phyloP scores from a whole-genome alignment of 1,140 invertebrate genomes.

The Latrodectus geometricus region DNA sequence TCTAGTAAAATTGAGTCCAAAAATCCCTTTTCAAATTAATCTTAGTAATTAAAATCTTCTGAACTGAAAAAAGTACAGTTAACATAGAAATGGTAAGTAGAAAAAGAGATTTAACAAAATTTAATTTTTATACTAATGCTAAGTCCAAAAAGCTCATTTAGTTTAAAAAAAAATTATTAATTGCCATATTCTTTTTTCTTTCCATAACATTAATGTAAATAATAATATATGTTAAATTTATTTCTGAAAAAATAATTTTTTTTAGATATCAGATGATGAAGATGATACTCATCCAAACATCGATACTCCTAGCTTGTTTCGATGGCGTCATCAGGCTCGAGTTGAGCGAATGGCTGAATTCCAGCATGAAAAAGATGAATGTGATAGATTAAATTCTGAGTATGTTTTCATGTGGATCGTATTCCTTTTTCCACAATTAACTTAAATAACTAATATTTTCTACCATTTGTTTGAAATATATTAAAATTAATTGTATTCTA shows the following conservation, averaged over 20 bases:
- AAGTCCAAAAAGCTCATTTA: too few relatives aligned
- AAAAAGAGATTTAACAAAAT: too few relatives aligned
- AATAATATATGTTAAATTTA: neutral
- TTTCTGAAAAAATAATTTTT: neutral
- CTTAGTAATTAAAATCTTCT: too few relatives aligned
- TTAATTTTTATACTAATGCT: too few relatives aligned
- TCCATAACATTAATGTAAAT: neutral
- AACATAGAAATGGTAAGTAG: too few relatives aligned
- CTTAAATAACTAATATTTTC: conserved; percentile 7
- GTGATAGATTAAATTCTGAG: conserved; percentile 69
- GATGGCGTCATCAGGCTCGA: conserved; percentile 97
- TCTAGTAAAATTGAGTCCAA: too few relatives aligned
- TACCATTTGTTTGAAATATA: too few relatives aligned
- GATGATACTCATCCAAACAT: conserved; percentile 99
- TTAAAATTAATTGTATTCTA: too few relatives aligned
- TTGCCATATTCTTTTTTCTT: neutral
- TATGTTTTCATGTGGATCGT: conserved; percentile 62
- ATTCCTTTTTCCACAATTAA: neutral
- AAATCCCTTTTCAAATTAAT: too few relatives aligned
- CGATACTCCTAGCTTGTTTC: conserved; percentile 95
- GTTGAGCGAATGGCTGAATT: conserved; percentile 94
- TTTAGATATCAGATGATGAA: conserved; percentile 98
- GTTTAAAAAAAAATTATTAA: too few relatives aligned
- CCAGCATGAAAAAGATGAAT: conserved; percentile 77
- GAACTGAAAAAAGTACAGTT: too few relatives aligned